Conservation (phyloP, 2,888 invertebrate species). For the Cephus pulcher region DNA sequence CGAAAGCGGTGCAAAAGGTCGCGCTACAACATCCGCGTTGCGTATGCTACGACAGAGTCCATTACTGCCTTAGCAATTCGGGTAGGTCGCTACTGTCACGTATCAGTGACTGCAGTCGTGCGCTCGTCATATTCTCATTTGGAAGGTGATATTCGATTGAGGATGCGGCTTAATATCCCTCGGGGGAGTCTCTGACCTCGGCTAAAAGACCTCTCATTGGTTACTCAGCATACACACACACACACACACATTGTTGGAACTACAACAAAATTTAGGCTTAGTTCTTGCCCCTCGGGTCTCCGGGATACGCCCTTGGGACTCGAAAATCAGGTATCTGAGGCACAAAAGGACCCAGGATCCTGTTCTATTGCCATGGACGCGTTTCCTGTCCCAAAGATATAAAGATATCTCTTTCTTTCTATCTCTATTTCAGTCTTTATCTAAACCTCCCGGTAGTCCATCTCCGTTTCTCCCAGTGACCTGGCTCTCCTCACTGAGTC, state of each 20-base stretch:
- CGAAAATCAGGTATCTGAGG: constrained; percentile 1
- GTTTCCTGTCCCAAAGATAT: not conserved
- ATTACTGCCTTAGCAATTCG: not conserved
- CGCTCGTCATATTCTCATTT: not conserved
- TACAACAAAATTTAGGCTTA: constrained; percentile 1
- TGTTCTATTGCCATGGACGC: not conserved
- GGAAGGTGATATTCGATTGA: not conserved
- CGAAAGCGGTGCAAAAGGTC: not conserved
- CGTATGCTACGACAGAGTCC: not conserved
- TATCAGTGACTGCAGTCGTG: not conserved
- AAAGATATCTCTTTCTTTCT: not conserved
- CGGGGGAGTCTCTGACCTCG: not conserved
- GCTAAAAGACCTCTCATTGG: not conserved
- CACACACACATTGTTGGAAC: not conserved
- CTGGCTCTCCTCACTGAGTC: not conserved
- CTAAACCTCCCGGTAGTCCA: not conserved
- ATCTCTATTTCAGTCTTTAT: not conserved
- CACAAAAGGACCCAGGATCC: not conserved
- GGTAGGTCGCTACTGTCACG: not conserved
- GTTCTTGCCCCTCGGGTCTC: not conserved
- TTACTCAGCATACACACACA: not conserved
- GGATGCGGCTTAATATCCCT: not conserved
- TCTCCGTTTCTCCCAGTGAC: not conserved
- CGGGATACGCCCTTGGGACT: constrained; percentile 6
- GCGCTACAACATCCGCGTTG: not conserved